phyloP scores from a whole-genome alignment of 2,113 vertebrate genomes.

The Psettodes erumei region DNA sequence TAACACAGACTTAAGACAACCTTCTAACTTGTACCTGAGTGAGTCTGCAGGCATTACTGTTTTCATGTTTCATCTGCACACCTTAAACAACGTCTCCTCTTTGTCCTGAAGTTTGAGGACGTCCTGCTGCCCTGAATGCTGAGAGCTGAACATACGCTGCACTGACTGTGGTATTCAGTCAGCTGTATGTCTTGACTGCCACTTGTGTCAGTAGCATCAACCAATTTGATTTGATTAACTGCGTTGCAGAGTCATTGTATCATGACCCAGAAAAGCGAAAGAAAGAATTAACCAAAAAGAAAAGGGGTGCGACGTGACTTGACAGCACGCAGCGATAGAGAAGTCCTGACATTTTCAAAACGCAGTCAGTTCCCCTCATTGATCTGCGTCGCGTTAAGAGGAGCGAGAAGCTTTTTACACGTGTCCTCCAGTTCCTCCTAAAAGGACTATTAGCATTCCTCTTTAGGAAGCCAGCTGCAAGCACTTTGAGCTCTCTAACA shows the following conservation, averaged over 20 bases:
- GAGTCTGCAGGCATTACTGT: no score
- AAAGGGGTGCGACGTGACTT: no score
- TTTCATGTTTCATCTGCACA: no score
- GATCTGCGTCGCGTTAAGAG: not conserved
- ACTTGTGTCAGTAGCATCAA: no score
- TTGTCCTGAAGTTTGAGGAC: not conserved
- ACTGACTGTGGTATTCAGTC: not conserved
- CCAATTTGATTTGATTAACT: no score
- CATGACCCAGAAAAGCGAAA: not conserved
- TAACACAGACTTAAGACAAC: no score
- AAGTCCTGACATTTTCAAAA: not conserved
- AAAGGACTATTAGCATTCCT: constrained; percentile 17
- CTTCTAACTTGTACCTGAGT: no score
- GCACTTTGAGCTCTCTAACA: constrained; percentile 1
- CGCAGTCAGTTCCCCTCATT: not conserved
- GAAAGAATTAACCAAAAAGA: no score
- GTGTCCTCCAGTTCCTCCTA: constrained; percentile 21
- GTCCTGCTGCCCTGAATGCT: not conserved
- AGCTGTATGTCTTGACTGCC: not conserved
- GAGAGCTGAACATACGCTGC: not conserved
- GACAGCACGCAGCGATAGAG: not conserved
- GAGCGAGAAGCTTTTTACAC: constrained; percentile 1
- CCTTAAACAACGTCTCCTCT: no score
- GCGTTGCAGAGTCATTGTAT: not conserved
- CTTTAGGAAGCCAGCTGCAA: not conserved